Percentiles rank a stretch among this genome's conserved stretches.
Evolutionary conservation across 2,888 invertebrate species (phyloP).

Genomic region (Lasioglossum figueresi): DNA sequence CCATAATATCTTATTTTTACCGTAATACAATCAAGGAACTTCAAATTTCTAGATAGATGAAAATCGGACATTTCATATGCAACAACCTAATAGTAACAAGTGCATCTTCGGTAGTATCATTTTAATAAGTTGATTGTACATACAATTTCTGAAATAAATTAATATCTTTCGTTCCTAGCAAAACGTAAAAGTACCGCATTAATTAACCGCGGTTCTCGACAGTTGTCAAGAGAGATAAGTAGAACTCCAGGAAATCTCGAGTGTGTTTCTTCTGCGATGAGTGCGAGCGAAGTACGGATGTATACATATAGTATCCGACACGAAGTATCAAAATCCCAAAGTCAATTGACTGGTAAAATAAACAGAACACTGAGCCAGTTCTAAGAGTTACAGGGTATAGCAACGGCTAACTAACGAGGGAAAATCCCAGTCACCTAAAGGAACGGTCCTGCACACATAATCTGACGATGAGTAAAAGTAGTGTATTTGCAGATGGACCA

Average conservation of each 20-base stretch:
- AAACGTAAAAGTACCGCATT: neutral
- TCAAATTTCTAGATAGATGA: too few relatives aligned
- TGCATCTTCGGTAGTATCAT: neutral
- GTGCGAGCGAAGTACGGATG: neutral
- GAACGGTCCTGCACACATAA: neutral
- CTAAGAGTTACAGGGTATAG: neutral
- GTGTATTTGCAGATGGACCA: neutral
- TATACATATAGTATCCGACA: neutral
- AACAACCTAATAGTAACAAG: too few relatives aligned
- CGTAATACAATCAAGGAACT: too few relatives aligned
- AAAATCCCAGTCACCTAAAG: neutral
- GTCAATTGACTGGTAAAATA: neutral
- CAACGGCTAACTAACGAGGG: neutral
- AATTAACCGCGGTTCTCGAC: neutral
- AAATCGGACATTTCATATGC: too few relatives aligned
- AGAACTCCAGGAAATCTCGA: neutral
- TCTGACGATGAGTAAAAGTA: neutral
- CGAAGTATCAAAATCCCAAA: neutral
- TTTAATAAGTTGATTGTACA: neutral
- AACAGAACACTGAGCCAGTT: neutral
- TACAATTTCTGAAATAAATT: too few relatives aligned
- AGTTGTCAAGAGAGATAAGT: neutral
- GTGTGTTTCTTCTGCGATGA: neutral
- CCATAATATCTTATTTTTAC: too few relatives aligned
- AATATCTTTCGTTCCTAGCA: too few relatives aligned